A percentile compares a stretch with the other conserved stretches of the same genome.
Evolutionary conservation across 2,113 vertebrate species (phyloP).

Genomic region (Piprites chloris): DNA sequence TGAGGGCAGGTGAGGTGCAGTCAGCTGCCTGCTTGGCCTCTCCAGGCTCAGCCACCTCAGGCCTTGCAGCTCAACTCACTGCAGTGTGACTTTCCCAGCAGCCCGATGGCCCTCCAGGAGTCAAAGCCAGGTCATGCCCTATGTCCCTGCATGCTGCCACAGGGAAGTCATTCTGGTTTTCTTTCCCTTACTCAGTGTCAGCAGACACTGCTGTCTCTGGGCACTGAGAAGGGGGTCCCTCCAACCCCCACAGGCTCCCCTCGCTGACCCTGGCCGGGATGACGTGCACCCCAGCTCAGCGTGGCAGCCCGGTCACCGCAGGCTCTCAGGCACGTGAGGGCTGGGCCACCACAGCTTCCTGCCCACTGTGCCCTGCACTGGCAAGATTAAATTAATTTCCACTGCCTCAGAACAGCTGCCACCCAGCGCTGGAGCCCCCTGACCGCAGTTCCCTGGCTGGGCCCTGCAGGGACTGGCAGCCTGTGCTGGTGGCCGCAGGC

Average conservation of each 20-base stretch:
- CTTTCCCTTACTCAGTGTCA: not conserved
- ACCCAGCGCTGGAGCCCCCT: fast-evolving
- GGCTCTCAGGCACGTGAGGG: fast-evolving
- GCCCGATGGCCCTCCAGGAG: not conserved
- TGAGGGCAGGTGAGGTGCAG: not conserved
- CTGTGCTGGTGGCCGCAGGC: not conserved
- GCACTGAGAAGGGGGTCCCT: fast-evolving
- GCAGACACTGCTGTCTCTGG: not conserved
- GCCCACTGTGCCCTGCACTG: not conserved
- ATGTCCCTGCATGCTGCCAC: not conserved
- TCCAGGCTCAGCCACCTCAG: not conserved
- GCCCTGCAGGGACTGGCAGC: not conserved
- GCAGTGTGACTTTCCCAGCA: not conserved
- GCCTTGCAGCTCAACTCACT: not conserved
- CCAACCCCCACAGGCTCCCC: not conserved
- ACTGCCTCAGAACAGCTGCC: not conserved
- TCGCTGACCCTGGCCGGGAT: not conserved
- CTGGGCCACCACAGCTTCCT: not conserved
- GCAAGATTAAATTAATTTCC: not conserved
- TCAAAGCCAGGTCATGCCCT: not conserved
- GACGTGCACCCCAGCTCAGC: fast-evolving
- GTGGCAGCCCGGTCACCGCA: fast-evolving
- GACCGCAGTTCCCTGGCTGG: fast-evolving
- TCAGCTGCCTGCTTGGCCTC: not conserved
- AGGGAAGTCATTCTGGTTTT: not conserved